Conservation (phyloP, 2,797 vertebrate genomes). For the Pangasius sanitwongsei region DNA sequence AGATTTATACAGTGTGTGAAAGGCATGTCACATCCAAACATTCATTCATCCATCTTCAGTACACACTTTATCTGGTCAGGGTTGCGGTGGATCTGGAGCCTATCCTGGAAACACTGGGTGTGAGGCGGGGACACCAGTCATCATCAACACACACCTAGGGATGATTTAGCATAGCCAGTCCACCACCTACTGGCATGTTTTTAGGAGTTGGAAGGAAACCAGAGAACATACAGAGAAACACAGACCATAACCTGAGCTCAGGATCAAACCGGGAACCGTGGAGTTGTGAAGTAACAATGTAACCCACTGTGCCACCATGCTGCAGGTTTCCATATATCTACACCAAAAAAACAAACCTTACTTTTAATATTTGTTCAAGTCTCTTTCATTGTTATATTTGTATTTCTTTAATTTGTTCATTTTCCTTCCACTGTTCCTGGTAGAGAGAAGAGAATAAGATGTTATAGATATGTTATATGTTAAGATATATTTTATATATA, state of each 20-base stretch:
- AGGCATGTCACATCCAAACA: background rate
- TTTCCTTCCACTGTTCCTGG: too few relatives aligned
- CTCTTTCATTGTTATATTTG: too few relatives aligned
- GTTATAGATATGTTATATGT: too few relatives aligned
- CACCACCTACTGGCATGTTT: background rate
- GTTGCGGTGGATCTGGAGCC: background rate
- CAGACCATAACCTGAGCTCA: background rate
- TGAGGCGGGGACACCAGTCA: background rate
- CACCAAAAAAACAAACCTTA: too few relatives aligned
- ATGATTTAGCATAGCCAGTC: background rate
- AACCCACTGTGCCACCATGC: too few relatives aligned
- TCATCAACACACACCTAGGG: background rate
- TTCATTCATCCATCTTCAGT: background rate
- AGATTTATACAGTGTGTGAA: background rate
- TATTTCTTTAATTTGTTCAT: too few relatives aligned
- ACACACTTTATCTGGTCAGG: background rate
- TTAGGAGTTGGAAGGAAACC: background rate
- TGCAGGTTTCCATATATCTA: too few relatives aligned
- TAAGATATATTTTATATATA: too few relatives aligned
- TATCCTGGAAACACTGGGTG: background rate
- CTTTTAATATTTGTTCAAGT: too few relatives aligned
- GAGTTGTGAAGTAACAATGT: too few relatives aligned
- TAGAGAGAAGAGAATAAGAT: too few relatives aligned
- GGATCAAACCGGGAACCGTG: background rate
- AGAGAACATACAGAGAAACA: background rate